A percentile compares a stretch with the other conserved stretches of the same genome.
Conservation (phyloP, 1,140 invertebrate species). For the Achroia grisella region DNA sequence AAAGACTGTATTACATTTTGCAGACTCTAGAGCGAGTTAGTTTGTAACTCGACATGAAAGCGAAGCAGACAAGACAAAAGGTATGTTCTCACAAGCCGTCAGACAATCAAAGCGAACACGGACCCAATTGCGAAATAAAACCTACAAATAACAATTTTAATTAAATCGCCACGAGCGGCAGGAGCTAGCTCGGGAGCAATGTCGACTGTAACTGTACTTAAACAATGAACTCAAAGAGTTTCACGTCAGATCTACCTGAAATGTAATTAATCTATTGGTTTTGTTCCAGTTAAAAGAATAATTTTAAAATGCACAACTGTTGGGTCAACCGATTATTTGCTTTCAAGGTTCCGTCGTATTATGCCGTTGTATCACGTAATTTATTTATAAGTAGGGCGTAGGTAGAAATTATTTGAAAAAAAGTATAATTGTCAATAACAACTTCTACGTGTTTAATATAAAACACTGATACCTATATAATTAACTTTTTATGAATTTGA, state of each 20-base stretch:
- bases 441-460: too few species aligned
- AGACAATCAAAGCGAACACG: slow-evolving; percentile 56
- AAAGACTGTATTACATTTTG: neutral
- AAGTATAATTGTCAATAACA: too few species aligned
- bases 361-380: too few species aligned
- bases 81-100: slow-evolving; percentile 31
- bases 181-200: slow-evolving; percentile 16
- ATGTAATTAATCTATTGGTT: too few species aligned
- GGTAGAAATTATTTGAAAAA: too few species aligned
- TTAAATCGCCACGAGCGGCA: slow-evolving; percentile 63
- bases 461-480: too few species aligned
- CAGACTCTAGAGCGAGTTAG: slow-evolving; percentile 5
- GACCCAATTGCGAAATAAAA: slow-evolving; percentile 65
- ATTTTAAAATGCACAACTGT: too few species aligned
- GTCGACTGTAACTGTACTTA: slow-evolving; percentile 51
- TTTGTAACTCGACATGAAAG: slow-evolving; percentile 10
- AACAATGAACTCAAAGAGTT: slow-evolving; percentile 63
- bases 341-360: too few species aligned
- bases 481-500: too few species aligned
- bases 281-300: too few species aligned
- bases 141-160: slow-evolving; percentile 71
- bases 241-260: slow-evolving; percentile 47
- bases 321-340: too few species aligned
- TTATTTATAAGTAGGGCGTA: too few species aligned
- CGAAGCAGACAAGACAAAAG: slow-evolving; percentile 31